Base-by-base conservation (phyloP, 2,797 vertebrate genomes). In the Sylvia borin region DNA sequence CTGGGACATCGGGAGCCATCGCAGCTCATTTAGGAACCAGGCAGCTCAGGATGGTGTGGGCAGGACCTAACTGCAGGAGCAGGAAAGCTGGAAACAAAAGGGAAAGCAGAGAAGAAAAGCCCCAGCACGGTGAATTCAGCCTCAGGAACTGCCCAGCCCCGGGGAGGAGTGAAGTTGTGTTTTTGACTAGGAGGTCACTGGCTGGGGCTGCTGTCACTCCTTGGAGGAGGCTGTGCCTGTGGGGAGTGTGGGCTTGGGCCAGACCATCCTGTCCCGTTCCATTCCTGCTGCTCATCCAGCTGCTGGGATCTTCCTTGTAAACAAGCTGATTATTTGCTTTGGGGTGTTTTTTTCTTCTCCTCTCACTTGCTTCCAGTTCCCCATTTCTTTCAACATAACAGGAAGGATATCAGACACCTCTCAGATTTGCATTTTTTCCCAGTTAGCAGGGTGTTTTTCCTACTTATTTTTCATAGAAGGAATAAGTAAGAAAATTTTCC, bases 401-500 rank as follows among this genome's bases (percentile, higher is more conserved):
- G 93, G 96, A 97, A 97, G 67, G 71, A 67, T 94, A 94, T 95
- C 81, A 96, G 95, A 96, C 91, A 84, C 88, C 77, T 95, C 45
- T 74, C 73, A 62, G 50, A 77, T 95, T 31, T 96, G 78, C 91
- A 91, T 80, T 93, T 94, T 95, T 96, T 94, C 96, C 86, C 88
- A 88, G 86, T 93, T 96, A 95, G 24, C 82, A 45, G 79, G 34
- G 14, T 94, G 95, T 73, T 96, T 95, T 96, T 86, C 91, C 50
- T 90, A 95, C 65, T 92, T 88, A 85, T 67, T 96, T 96, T 96
- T 95, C 92, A 94, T 94, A 96, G 75, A 95, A 95, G 43, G 70
- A 93, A 73, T 85, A 91, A 60, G 47, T 83, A 83, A 88, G 77
- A 92, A 85, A 55, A 53, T 72, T 70, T 95, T 92, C 80, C 94